phyloP scores from a whole-genome alignment of 1,140 invertebrate species.

The Yoshiicerus persimilis region DNA sequence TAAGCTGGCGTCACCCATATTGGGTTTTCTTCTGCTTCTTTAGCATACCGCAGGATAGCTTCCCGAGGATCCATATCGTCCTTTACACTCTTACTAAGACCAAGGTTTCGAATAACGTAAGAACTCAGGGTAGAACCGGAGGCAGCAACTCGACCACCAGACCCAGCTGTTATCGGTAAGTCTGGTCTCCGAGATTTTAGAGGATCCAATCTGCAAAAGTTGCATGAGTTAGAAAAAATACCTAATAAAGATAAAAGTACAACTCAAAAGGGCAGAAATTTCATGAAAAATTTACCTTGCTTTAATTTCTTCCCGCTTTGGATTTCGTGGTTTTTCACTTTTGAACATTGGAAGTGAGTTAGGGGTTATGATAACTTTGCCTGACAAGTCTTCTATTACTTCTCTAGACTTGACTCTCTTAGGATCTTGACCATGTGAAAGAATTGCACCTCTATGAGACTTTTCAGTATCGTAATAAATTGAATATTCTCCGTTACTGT shows the following conservation, averaged over 20 bases:
- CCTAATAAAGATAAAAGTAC: background rate
- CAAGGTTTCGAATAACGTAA: conserved; percentile 94
- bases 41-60: conserved; percentile 94
- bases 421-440: conserved; percentile 42
- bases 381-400: conserved; percentile 74
- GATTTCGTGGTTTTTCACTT: conserved; percentile 76
- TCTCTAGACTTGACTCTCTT: conserved; percentile 35
- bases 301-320: conserved; percentile 51
- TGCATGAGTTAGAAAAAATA: background rate
- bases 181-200: conserved; percentile 91
- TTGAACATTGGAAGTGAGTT: conserved; percentile 94
- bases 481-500: conserved; percentile 86
- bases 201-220: conserved; percentile 70
- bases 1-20: conserved; percentile 95
- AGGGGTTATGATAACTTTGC: conserved; percentile 94
- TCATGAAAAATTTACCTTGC: conserved; percentile 27
- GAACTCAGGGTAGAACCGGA: conserved; percentile 96
- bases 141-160: conserved; percentile 89
- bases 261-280: too few species aligned
- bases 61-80: conserved; percentile 96
- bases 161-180: conserved; percentile 86
- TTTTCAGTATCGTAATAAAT: conserved; percentile 85
- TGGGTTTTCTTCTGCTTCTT: conserved; percentile 95
- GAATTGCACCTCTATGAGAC: conserved; percentile 78
- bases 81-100: conserved; percentile 87